Percentiles rank a stretch among this genome's conserved stretches.
Evolutionary conservation across 2,888 invertebrate species (phyloP).

Genomic region (Andrena dorsata): DNA sequence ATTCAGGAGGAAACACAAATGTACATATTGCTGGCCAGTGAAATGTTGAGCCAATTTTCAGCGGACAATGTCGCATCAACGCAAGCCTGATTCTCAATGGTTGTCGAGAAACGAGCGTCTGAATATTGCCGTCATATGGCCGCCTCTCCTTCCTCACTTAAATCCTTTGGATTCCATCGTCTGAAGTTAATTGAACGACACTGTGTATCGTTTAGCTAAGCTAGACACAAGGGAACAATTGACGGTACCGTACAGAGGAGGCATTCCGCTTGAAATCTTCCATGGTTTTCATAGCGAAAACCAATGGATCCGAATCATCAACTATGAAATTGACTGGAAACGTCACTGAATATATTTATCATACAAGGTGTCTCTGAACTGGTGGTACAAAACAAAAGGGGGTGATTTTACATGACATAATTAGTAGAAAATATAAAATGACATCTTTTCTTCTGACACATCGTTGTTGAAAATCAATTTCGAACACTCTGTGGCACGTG

Average conservation of each 20-base stretch:
- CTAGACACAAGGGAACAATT: slow-evolving; percentile 38
- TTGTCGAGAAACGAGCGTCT: slow-evolving; percentile 38
- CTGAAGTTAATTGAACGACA: slow-evolving; percentile 54
- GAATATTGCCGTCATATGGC: slow-evolving; percentile 31
- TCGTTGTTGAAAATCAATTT: too few relatives aligned
- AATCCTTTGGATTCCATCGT: slow-evolving; percentile 47
- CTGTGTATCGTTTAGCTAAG: slow-evolving; percentile 43
- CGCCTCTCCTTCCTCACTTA: slow-evolving; percentile 12
- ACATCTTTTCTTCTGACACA: too few relatives aligned
- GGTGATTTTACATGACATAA: too few relatives aligned
- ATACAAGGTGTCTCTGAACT: too few relatives aligned
- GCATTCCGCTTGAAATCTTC: slow-evolving; percentile 16
- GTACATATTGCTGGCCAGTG: slow-evolving; percentile 6
- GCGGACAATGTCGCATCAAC: slow-evolving; percentile 8
- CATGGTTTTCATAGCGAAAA: not conserved
- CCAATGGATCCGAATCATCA: not conserved
- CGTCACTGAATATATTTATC: too few relatives aligned
- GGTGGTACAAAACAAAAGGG: too few relatives aligned
- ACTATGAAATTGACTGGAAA: not conserved
- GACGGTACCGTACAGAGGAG: not conserved
- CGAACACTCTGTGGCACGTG: too few relatives aligned
- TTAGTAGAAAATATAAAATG: too few relatives aligned
- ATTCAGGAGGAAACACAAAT: not conserved
- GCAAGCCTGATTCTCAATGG: slow-evolving; percentile 21
- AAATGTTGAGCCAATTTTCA: slow-evolving; percentile 39